Percentiles rank a stretch among this genome's conserved stretches.
Conservation (phyloP, 2,888 invertebrate species). For the Leucoptera coffeella region DNA sequence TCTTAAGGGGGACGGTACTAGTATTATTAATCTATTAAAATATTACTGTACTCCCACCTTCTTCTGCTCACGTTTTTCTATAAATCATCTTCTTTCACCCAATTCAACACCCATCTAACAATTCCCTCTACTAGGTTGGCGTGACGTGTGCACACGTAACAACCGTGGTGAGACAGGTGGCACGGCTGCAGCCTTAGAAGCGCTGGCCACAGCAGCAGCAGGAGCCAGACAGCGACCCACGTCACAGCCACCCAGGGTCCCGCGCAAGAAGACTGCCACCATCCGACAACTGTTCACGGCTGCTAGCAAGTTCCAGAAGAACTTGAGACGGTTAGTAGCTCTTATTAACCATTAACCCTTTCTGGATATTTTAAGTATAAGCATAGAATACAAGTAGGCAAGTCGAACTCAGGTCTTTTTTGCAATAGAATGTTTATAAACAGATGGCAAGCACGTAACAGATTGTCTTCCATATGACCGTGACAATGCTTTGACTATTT, state of each 20-base stretch:
- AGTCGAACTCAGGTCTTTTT: no score
- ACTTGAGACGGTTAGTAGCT: slow-evolving; percentile 67
- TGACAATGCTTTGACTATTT: no score
- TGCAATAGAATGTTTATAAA: no score
- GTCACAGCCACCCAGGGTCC: slow-evolving; percentile 62
- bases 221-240: slow-evolving; percentile 22
- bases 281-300: slow-evolving; percentile 93
- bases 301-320: slow-evolving; percentile 94
- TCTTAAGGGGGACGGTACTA: no score
- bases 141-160: slow-evolving; percentile 68
- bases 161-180: slow-evolving; percentile 60
- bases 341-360: background rate
- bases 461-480: no score
- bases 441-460: background rate
- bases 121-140: slow-evolving; percentile 60
- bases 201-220: slow-evolving; percentile 57
- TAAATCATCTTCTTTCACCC: no score
- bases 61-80: no score
- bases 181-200: slow-evolving; percentile 60
- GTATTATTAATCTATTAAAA: background rate
- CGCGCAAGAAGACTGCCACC: slow-evolving; percentile 79
- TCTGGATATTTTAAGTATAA: background rate
- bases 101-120: no score
- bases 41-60: background rate
- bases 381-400: background rate